Evolutionary conservation across 2,888 invertebrate genomes (phyloP), one percentile per base, ranked within the genome.

Genomic region (Ophioninae sp.): DNA sequence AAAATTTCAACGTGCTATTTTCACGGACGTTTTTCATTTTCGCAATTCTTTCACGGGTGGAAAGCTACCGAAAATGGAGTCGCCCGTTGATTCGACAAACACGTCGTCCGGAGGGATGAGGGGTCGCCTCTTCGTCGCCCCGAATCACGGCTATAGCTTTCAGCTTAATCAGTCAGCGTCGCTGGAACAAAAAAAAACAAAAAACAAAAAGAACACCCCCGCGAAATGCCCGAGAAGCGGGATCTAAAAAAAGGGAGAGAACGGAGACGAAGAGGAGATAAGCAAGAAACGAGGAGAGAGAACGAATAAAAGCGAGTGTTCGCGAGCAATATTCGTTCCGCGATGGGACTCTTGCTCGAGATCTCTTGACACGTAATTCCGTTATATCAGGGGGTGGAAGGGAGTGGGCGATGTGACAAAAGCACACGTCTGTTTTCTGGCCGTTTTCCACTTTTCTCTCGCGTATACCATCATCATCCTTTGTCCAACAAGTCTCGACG

Each of bases 81-180:
- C 23, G 23, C 51, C 22, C 51, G 17, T 13, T 58, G 72, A 67
- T 17, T 17, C 9, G 44, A 79, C 67, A 61, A 9, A 59, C 61
- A 68, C 37, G 63, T 22, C 67, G 51, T 41, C 51, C 17, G 44
- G 68, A 68, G 51, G 51, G 44, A 68, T 13, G 23, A 17, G 23
- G 39, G 71, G 58, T 44, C 61, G 56, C 51, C 23, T 69, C 63
- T 80, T 83, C 77, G 30, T 80, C 51, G 75, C 51, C 20, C 61
- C n/a, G 58, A 72, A 71, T 59, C 39, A 23, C 51, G 59, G 39
- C 67, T 51, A 64, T 63, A 69, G 77, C 77, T 83, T 80, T 83
- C 83, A 80, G 73, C 68, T 83, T 80, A 80, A 80, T 80, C 79
- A 80, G 79, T 72, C 71, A 69, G 59, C 68, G 65, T 51, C n/a